Conservation (phyloP, 2,888 invertebrate species). For the Creontiades dilutus region DNA sequence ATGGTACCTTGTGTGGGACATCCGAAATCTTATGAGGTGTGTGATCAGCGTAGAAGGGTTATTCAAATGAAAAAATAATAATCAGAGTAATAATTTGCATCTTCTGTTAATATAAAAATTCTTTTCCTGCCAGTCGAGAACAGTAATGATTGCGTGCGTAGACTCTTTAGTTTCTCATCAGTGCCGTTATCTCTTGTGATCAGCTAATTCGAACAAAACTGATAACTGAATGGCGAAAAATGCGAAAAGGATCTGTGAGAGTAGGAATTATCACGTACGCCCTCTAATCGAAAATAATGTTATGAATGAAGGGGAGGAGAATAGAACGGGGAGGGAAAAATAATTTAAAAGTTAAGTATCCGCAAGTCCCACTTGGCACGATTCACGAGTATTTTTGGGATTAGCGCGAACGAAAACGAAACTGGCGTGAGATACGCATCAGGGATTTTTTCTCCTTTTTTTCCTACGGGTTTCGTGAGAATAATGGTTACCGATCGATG, state of each 20-base stretch:
- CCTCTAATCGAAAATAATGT: constrained; percentile 35
- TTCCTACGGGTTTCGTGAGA: background rate
- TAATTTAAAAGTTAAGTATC: constrained; percentile 28
- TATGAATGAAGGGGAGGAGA: background rate
- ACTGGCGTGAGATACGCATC: constrained; percentile 35
- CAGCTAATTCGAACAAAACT: constrained; percentile 8
- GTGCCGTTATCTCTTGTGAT: background rate
- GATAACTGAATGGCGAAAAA: background rate
- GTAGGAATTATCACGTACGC: constrained; percentile 3
- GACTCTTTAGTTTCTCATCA: background rate
- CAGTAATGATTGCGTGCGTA: background rate
- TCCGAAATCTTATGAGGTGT: too few species aligned
- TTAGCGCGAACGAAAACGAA: constrained; percentile 29
- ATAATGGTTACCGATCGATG: constrained; percentile 35
- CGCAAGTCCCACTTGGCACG: constrained; percentile 3
- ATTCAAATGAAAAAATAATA: too few species aligned
- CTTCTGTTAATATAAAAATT: too few species aligned
- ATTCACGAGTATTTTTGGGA: constrained; percentile 22
- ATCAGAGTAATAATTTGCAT: too few species aligned
- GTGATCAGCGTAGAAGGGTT: too few species aligned
- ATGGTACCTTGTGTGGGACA: too few species aligned
- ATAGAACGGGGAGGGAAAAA: background rate
- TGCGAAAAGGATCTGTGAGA: constrained; percentile 1
- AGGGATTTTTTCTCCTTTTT: background rate
- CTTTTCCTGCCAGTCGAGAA: too few species aligned